These are phyloP conservation scores for Heptranchias perlo DNA, from an alignment of 2,113 vertebrate genomes.

Conservation along the genomic window DNA sequence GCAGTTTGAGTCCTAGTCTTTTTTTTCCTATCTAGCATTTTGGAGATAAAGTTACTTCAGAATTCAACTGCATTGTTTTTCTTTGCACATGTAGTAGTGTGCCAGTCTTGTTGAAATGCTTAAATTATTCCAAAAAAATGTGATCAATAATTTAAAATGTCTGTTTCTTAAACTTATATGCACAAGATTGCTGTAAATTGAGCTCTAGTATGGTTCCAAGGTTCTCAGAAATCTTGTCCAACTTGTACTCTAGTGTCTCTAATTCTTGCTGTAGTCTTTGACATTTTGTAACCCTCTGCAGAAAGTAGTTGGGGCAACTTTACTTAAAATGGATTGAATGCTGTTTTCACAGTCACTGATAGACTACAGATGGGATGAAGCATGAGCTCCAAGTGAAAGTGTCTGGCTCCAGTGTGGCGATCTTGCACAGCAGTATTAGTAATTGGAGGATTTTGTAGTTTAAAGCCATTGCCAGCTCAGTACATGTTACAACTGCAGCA, in stretches of 20 bases:
- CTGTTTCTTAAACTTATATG: not conserved
- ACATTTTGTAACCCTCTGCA: slow-evolving; percentile 52
- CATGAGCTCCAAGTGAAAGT: slow-evolving; percentile 63
- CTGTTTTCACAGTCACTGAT: slow-evolving; percentile 66
- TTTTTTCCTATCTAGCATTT: slow-evolving; percentile 33
- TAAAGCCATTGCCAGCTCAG: slow-evolving; percentile 58
- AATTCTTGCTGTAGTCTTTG: slow-evolving; percentile 44
- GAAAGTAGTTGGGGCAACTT: slow-evolving; percentile 48
- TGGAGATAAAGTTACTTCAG: slow-evolving; percentile 40
- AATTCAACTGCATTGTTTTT: slow-evolving; percentile 9
- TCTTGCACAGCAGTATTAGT: slow-evolving; percentile 73
- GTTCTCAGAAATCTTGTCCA: slow-evolving; percentile 25
- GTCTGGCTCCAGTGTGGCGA: slow-evolving; percentile 79
- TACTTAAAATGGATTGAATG: slow-evolving; percentile 53
- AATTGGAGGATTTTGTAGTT: slow-evolving; percentile 76
- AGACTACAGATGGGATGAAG: slow-evolving; percentile 84
- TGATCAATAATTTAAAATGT: not conserved
- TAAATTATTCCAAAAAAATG: not conserved
- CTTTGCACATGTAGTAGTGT: not conserved
- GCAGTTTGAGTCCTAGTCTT: slow-evolving; percentile 36
- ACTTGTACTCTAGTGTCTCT: slow-evolving; percentile 31
- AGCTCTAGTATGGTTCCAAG: not conserved
- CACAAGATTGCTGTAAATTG: not conserved
- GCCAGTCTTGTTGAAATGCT: not conserved
- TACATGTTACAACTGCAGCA: slow-evolving; percentile 63